phyloP scores from a whole-genome alignment of 2,797 vertebrate genomes.

The Peromyscus eremicus region DNA sequence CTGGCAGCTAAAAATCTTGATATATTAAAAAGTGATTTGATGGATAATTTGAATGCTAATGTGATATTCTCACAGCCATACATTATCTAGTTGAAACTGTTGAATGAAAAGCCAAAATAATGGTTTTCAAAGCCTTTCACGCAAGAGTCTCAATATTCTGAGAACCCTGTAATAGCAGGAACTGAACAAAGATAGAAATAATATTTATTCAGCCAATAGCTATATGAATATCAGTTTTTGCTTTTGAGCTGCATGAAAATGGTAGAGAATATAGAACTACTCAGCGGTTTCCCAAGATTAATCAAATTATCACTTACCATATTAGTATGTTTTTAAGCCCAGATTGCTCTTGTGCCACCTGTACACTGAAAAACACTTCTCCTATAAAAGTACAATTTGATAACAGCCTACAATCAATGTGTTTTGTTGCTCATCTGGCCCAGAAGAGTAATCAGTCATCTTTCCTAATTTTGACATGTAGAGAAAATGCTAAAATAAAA shows the following conservation, averaged over 20 bases:
- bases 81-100: conserved; percentile 57
- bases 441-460: not conserved
- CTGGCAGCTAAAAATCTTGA: conserved; percentile 22
- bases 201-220: conserved; percentile 2
- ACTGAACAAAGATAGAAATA: not conserved
- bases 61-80: not conserved
- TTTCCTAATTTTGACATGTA: not conserved
- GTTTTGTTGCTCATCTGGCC: not conserved
- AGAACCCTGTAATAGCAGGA: not conserved
- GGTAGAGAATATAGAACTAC: not conserved
- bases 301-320: not conserved
- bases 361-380: not conserved
- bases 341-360: not conserved
- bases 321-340: not conserved
- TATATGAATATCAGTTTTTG: not conserved
- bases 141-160: conserved; percentile 18
- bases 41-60: conserved; percentile 52
- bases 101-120: conserved; percentile 47
- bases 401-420: not conserved
- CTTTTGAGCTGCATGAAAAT: conserved; percentile 1
- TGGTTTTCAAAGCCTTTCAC: not conserved
- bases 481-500: not conserved
- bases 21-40: conserved; percentile 46
- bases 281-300: not conserved
- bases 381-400: not conserved